Base-by-base conservation (phyloP, 2,113 vertebrate species). In the Passer montanus region DNA sequence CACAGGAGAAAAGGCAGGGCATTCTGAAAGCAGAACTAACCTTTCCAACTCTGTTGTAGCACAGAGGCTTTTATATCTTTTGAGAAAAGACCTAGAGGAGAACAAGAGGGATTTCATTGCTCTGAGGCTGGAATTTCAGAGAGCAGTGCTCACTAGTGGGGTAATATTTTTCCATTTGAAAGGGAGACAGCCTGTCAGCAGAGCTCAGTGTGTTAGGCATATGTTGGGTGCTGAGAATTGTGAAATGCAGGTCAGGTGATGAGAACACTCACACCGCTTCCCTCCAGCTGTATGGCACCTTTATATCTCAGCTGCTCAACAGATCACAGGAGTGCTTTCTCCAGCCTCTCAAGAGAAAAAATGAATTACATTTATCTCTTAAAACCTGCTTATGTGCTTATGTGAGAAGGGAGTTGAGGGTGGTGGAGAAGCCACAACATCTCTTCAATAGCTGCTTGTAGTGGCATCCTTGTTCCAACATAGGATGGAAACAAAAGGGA, bases 141-240 rank as follows among this genome's bases (percentile, higher is more conserved):
- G 59, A 79, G 62, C 53, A 64, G 28, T 30, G 23, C 66, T 58
- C 23, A 5, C 0, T 8, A 81, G 44, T 23, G 28, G 49, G 81
- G 63, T 91, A 87, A 50, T 84, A 73, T 76, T 87, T 94, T 95
- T 84, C 66, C 62, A 53, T 72, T 78, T 91, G 62, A 87, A 94
- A 95, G 53, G n/a, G 39, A 82, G 64, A 46, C 39, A 92, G 81
- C 20, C 37, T 84, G 53, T 56, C 81, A 94, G 87, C 37, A 89
- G 53, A 82, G 74, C 53, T 91, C 49, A 69, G 10, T 15, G 13
- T 75, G 44, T 58, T 39, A 84, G 26, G 56, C 47, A 52, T 55
- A 39, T 39, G 33, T 11, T 63, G 60, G 59, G 33, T 31, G 21
- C 28, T 81, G 50, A 76, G 89, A 82, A 89, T 30, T 0, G 1